Conservation (phyloP, 1,140 invertebrate genomes). For the Lineus longissimus region DNA sequence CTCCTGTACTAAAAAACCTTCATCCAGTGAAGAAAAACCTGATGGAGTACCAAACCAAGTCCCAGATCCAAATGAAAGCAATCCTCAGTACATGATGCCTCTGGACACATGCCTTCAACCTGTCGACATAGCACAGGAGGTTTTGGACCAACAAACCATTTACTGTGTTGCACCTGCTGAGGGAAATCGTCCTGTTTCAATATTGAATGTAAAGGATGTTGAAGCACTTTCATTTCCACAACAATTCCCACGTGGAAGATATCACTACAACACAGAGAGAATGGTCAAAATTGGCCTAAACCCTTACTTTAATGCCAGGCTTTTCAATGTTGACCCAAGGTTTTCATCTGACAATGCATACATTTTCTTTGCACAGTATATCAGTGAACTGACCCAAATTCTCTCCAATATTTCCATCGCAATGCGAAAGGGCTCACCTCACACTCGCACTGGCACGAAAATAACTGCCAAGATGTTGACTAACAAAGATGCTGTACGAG, state of each 20-base stretch:
- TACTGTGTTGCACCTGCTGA: constrained; percentile 15
- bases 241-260: constrained; percentile 2
- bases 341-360: background rate
- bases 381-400: background rate
- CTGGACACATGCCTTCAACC: constrained; percentile 22
- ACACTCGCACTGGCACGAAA: background rate
- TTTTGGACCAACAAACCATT: constrained; percentile 12
- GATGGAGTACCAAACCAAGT: background rate
- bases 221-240: background rate
- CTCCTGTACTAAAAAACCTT: background rate
- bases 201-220: background rate
- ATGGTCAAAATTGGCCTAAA: background rate
- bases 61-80: too few relatives aligned
- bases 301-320: background rate
- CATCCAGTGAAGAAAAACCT: too few relatives aligned
- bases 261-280: background rate
- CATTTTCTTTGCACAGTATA: constrained; percentile 3
- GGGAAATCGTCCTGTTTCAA: background rate
- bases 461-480: background rate
- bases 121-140: constrained; percentile 22
- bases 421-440: background rate
- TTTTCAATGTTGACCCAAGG: background rate
- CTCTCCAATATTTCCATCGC: background rate
- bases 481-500: background rate
- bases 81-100: background rate